Percentiles rank a stretch among this genome's conserved stretches.
These are phyloP conservation scores for Lophura nycthemera DNA, from an alignment of 2,113 vertebrate genomes.

Conservation along the genomic window DNA sequence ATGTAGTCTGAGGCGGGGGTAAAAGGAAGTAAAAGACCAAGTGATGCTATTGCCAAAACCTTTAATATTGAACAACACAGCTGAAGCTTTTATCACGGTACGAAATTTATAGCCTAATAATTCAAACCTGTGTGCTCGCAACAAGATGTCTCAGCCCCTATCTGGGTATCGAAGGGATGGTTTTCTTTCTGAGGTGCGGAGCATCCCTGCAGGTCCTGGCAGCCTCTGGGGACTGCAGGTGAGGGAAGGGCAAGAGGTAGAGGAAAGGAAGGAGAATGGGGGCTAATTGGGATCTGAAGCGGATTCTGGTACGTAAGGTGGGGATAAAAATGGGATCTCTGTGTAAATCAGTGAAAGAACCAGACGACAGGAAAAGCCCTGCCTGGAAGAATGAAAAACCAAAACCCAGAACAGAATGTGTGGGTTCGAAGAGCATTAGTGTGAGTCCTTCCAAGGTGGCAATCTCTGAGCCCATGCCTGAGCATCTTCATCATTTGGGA, in stretches of 20 bases:
- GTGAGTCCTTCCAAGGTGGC: background rate
- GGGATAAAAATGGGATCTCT: background rate
- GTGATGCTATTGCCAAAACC: slow-evolving; percentile 28
- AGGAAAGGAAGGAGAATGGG: background rate
- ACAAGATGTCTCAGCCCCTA: slow-evolving; percentile 5
- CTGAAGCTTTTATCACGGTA: slow-evolving; percentile 65
- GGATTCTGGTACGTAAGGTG: background rate
- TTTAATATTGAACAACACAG: slow-evolving; percentile 61
- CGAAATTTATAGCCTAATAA: slow-evolving; percentile 65
- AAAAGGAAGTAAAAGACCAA: slow-evolving; percentile 45
- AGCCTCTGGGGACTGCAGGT: background rate
- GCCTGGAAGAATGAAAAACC: background rate
- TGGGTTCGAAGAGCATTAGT: background rate
- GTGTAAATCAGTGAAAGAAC: background rate
- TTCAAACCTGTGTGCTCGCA: background rate
- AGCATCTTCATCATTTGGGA: background rate
- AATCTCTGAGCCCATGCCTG: background rate
- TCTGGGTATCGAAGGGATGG: background rate
- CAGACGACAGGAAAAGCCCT: background rate
- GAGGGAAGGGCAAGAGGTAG: background rate
- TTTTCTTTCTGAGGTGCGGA: background rate
- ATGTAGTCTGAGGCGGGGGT: slow-evolving; percentile 4
- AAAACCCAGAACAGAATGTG: accelerated
- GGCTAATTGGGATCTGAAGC: background rate
- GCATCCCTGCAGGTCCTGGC: background rate